Conservation (phyloP, 2,797 vertebrate species). For the Melanotaenia maccullochi region DNA sequence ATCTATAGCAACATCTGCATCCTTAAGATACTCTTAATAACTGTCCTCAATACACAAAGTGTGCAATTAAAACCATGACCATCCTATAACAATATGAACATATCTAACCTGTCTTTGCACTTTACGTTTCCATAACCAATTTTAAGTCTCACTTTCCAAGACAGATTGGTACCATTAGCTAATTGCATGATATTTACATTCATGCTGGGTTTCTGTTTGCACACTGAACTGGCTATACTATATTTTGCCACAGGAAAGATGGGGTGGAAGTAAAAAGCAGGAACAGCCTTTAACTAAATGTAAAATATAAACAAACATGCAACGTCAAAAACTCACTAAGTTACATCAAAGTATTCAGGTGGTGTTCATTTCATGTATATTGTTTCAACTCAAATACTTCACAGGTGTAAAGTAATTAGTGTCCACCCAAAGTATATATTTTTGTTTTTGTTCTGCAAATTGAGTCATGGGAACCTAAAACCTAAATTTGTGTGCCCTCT, state of each 20-base stretch:
- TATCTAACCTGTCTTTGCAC: not conserved
- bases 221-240: slow-evolving; percentile 9
- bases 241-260: not conserved
- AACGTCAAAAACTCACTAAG: slow-evolving; percentile 17
- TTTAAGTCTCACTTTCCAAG: not conserved
- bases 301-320: not conserved
- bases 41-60: not conserved
- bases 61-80: not conserved
- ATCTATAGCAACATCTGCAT: slow-evolving; percentile 2
- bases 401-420: slow-evolving; percentile 39
- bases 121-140: not conserved
- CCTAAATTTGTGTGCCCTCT: not conserved
- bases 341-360: slow-evolving; percentile 7
- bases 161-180: slow-evolving; percentile 10
- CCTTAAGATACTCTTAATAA: slow-evolving; percentile 2
- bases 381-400: slow-evolving; percentile 14
- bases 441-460: no score
- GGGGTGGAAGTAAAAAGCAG: not conserved
- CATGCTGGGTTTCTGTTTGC: slow-evolving; percentile 15
- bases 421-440: slow-evolving; percentile 4
- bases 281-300: slow-evolving; percentile 12
- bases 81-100: not conserved
- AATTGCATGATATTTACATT: slow-evolving; percentile 13
- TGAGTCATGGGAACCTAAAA: not conserved
- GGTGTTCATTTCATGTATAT: slow-evolving; percentile 6